Base-by-base conservation (phyloP, 2,888 invertebrate genomes). In the Criorhina ranunculi region DNA sequence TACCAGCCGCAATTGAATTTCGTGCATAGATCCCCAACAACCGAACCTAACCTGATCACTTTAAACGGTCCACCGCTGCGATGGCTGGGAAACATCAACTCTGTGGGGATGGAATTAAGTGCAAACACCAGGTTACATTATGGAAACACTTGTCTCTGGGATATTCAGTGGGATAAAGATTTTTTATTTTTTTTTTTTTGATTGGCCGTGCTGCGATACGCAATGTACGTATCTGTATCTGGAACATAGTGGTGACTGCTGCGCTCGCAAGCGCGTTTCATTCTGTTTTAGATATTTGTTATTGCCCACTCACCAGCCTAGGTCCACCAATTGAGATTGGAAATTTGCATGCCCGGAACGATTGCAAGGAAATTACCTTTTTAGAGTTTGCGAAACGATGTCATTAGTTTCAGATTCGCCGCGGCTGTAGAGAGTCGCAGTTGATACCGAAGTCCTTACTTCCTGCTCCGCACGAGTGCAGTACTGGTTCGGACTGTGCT, bases 61-160 rank as follows among this genome's bases (percentile, higher is more conserved):
- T 12, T 60, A 78, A 72, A 44, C 44, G 78, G 72, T 49, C 51
- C 49, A 59, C 31, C 24, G 37, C 42, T 4, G 12, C 12, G 6
- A 31, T 37, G 73, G 42, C 69, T 73, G 73, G 55, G 17, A 55
- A 37, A 57, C 62, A 57, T 60, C 76, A 86, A 66, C 72, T 81
- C 86, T 72, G 67, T 66, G 49, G 81, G 86, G 76, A 86, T 60
- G 81, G 67, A 72, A 86, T 81, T 86, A 73, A 86, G 66, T 86
- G 70, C 81, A 77, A 81, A 86, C 86, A 86, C 86, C 81, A 81
- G 62, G 81, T 81, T 77, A 86, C 81, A 77, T 86, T 81, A 72
- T 72, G 67, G 76, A 86, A 86, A 86, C 86, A 86, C 86, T 86
- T 86, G 81, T 81, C 85, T 76, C 59, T 70, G 73, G 78, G 42